Conservation (phyloP, 2,797 vertebrate genomes). For the Yasuhikotakia modesta region DNA sequence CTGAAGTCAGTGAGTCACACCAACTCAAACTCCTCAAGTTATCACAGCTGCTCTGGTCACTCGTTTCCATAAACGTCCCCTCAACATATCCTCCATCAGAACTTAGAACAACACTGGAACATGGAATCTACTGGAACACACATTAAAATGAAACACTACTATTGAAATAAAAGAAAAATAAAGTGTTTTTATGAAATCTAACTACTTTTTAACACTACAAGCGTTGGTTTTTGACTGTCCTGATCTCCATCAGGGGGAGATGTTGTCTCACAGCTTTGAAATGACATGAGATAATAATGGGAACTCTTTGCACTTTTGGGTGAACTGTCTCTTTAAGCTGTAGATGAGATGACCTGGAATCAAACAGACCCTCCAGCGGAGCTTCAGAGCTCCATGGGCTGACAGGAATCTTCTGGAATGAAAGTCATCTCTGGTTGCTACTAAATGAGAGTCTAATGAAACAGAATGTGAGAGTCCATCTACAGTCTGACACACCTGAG, state of each 20-base stretch:
- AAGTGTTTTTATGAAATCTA: background rate
- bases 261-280: no score
- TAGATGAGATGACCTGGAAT: background rate
- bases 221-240: no score
- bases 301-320: background rate
- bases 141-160: background rate
- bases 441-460: background rate
- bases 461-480: background rate
- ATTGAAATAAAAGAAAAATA: background rate
- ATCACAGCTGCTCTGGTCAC: constrained; percentile 13
- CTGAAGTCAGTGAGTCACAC: constrained; percentile 52
- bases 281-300: background rate
- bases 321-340: background rate
- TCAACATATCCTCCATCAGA: background rate
- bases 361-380: background rate
- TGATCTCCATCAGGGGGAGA: no score
- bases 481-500: background rate
- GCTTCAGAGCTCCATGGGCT: background rate
- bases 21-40: constrained; percentile 37
- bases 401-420: background rate
- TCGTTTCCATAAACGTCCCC: constrained; percentile 15
- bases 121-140: no score
- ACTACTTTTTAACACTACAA: background rate
- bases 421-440: constrained; percentile 1
- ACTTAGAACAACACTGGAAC: background rate